These are phyloP conservation scores for Xanthia togata DNA, from an alignment of 2,888 invertebrate genomes.

Conservation along the genomic window DNA sequence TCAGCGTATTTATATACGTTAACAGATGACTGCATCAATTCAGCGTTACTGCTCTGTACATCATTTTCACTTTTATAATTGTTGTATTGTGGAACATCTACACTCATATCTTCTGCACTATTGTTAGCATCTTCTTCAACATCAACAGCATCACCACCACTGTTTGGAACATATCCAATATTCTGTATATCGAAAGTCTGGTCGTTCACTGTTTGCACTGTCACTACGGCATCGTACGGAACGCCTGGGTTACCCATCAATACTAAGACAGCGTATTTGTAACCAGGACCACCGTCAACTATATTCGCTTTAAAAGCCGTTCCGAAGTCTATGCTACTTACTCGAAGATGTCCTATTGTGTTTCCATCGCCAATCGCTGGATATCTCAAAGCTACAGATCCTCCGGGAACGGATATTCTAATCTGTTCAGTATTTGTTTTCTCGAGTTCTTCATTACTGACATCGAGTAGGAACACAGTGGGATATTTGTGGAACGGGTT, in stretches of 20 bases:
- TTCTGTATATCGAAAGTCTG: slow-evolving; percentile 44
- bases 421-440: slow-evolving; percentile 84
- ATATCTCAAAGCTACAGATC: slow-evolving; percentile 84
- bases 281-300: slow-evolving; percentile 86
- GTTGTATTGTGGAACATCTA: slow-evolving; percentile 71
- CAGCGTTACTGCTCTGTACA: slow-evolving; percentile 67
- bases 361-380: slow-evolving; percentile 83
- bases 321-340: slow-evolving; percentile 86
- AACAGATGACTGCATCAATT: slow-evolving; percentile 77
- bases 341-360: slow-evolving; percentile 84
- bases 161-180: slow-evolving; percentile 56
- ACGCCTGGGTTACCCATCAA: slow-evolving; percentile 82
- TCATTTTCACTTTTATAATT: slow-evolving; percentile 56
- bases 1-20: slow-evolving; percentile 76
- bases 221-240: slow-evolving; percentile 83
- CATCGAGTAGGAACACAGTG: slow-evolving; percentile 84
- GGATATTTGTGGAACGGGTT: slow-evolving; percentile 87
- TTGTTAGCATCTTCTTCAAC: slow-evolving; percentile 68
- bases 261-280: slow-evolving; percentile 84
- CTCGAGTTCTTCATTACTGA: slow-evolving; percentile 87
- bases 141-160: slow-evolving; percentile 49
- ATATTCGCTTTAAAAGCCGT: slow-evolving; percentile 85
- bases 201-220: slow-evolving; percentile 79
- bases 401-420: slow-evolving; percentile 84
- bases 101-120: slow-evolving; percentile 75